Evolutionary conservation across 2,113 vertebrate species (phyloP).

Genomic region (Capra hircus): DNA sequence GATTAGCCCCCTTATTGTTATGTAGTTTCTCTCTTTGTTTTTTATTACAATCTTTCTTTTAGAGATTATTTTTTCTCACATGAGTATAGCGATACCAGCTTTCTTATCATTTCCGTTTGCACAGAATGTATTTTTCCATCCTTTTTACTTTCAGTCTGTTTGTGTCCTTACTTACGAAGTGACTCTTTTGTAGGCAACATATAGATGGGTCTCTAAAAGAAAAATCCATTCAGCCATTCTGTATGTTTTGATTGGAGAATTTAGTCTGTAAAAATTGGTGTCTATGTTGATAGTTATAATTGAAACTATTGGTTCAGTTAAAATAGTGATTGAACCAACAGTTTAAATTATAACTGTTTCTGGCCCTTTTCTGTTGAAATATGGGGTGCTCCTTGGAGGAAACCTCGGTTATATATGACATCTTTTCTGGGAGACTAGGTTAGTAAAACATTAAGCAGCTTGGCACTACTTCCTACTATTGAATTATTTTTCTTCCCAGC

Average conservation of each 20-base stretch:
- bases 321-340: background rate
- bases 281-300: background rate
- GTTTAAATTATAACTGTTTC: background rate
- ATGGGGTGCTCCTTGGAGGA: background rate
- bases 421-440: background rate
- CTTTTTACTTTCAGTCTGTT: background rate
- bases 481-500: background rate
- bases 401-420: background rate
- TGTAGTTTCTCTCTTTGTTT: background rate
- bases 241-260: background rate
- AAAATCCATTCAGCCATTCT: background rate
- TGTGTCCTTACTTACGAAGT: background rate
- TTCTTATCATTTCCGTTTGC: background rate
- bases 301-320: background rate
- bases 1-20: background rate
- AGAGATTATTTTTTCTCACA: background rate
- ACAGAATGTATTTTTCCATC: background rate
- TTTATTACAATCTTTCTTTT: background rate
- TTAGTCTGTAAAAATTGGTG: background rate
- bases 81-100: background rate
- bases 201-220: background rate
- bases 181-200: background rate
- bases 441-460: background rate
- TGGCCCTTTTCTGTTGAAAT: background rate
- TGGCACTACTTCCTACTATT: background rate